Evolutionary conservation across 2,113 vertebrate species (phyloP).

Genomic region (Tauraco erythrolophus): DNA sequence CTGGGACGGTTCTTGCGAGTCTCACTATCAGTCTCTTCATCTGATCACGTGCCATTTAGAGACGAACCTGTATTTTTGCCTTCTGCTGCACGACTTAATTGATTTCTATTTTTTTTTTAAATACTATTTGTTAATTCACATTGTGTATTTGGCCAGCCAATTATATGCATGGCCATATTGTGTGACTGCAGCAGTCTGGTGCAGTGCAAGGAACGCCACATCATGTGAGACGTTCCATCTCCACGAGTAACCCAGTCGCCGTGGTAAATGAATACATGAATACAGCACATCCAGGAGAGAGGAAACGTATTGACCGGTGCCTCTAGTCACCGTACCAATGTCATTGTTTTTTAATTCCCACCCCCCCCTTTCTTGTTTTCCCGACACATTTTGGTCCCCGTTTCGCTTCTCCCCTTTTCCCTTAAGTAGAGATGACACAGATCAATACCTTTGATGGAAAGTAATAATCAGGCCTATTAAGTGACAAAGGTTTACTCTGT

Average conservation of each 20-base stretch:
- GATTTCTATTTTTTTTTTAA: slow-evolving; percentile 21
- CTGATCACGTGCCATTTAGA: neutral
- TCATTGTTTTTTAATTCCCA: neutral
- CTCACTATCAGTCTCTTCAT: neutral
- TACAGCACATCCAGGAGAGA: slow-evolving; percentile 32
- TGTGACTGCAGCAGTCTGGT: slow-evolving; percentile 51
- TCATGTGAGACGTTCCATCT: slow-evolving; percentile 38
- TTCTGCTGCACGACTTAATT: slow-evolving; percentile 45
- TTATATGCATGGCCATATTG: slow-evolving; percentile 59
- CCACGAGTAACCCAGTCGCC: slow-evolving; percentile 2
- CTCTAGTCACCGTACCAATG: neutral
- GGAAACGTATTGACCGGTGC: neutral
- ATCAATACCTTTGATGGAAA: slow-evolving; percentile 99
- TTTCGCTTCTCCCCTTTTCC: slow-evolving; percentile 75
- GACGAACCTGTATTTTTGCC: slow-evolving; percentile 48
- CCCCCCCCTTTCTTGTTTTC: slow-evolving; percentile 42
- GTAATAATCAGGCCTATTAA: slow-evolving; percentile 99
- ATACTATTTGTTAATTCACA: slow-evolving; percentile 58
- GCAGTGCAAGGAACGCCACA: neutral
- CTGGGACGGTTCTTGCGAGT: neutral
- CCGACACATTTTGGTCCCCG: slow-evolving; percentile 55
- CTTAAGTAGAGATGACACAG: slow-evolving; percentile 92
- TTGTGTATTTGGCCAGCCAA: slow-evolving; percentile 7
- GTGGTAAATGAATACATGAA: neutral
- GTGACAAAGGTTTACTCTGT: slow-evolving; percentile 99